Base-by-base conservation (phyloP, 2,797 vertebrate genomes). In the Ptychadena robeensis region DNA sequence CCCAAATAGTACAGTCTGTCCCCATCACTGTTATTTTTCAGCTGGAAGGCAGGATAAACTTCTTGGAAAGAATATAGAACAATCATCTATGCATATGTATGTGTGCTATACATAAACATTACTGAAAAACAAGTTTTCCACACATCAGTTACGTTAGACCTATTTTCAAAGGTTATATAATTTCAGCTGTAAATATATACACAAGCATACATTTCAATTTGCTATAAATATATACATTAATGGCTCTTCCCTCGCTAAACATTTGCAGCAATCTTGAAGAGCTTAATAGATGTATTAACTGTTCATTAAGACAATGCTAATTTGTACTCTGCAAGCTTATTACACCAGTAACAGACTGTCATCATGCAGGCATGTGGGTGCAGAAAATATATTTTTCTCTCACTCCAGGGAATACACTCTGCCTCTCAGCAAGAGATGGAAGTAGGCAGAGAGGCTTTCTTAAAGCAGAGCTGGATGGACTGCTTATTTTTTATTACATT, bases 231-330 rank as follows among this genome's bases (percentile, higher is more conserved):
- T 66, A 15, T 67, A 67, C 18, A 68, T 53, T 79, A 48, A 79
- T 34, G n/a, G 66, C 37, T 22, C 31, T 68, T 67, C 28, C 63
- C 48, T 57, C 57, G 57, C 57, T 68, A 25, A 67, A 25, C 76
- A 35, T 79, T 18, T 68, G 31, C 65, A 79, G 7, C 11, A 79
- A 53, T 15, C 65, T 40, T 53, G 48, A 40, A 57, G 76, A 68
- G 31, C 65, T 53, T 79, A 53, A 79, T 57, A 57, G 31, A 78
- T 67, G 44, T 79, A 79, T 79, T 68, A 79, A 25, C 76, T 57
- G 76, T 79, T 53, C 40, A 79, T 68, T 79, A 79, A 37, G n/a
- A 37, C 57, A 69, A 68, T 57, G 66, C 35, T 69, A 69, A 79
- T 69, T 69, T 69, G 65, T 35, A 30, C 31, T 9, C 65, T 59